Percentiles rank a stretch among this genome's conserved stretches.
Evolutionary conservation across 2,888 invertebrate genomes (phyloP).

Genomic region (Tetropium fuscum): DNA sequence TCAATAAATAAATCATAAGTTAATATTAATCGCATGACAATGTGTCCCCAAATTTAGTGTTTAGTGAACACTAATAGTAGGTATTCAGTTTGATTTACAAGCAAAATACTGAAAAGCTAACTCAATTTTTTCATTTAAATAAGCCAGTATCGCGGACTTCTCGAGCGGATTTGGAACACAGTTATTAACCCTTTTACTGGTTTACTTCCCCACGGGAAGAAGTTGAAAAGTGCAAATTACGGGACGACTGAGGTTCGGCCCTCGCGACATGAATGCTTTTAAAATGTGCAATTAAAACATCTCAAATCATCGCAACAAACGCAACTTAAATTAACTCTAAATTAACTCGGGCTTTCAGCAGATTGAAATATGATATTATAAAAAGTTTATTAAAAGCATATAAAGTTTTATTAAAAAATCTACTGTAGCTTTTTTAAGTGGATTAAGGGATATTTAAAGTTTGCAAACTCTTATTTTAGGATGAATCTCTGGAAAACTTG

Average conservation of each 20-base stretch:
- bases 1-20: too few relatives aligned
- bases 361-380: conserved; percentile 13
- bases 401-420: conserved; percentile 16
- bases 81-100: too few relatives aligned
- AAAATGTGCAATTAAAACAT: conserved; percentile 12
- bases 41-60: too few relatives aligned
- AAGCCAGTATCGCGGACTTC: too few relatives aligned
- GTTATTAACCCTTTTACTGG: too few relatives aligned
- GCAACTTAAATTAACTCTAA: conserved; percentile 10
- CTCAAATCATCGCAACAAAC: conserved; percentile 15
- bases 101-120: too few relatives aligned
- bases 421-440: conserved; percentile 10
- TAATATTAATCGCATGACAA: too few relatives aligned
- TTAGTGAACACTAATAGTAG: too few relatives aligned
- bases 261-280: not conserved
- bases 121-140: too few relatives aligned
- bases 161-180: too few relatives aligned
- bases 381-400: too few relatives aligned
- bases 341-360: conserved; percentile 2
- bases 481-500: not conserved
- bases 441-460: conserved; percentile 3
- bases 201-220: too few relatives aligned
- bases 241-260: not conserved
- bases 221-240: not conserved
- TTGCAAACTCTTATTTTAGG: not conserved